These are phyloP conservation scores for Acronicta leporina DNA, from an alignment of 2,888 invertebrate species.

Conservation along the genomic window DNA sequence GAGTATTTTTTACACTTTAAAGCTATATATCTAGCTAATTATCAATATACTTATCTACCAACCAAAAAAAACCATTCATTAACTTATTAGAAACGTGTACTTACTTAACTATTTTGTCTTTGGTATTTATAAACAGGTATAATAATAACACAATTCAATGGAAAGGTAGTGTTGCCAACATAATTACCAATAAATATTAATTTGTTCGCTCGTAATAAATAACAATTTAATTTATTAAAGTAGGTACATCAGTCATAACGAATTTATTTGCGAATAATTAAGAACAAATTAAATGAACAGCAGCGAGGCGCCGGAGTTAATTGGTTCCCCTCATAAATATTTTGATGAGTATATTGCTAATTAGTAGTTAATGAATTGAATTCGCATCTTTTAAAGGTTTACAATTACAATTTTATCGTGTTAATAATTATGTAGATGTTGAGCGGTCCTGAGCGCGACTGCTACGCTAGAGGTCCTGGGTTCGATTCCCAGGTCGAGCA, in stretches of 20 bases:
- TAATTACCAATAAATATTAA: background rate
- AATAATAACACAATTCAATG: too few species aligned
- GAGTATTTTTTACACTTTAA: too few species aligned
- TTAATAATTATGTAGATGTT: constrained; percentile 5
- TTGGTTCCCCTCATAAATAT: constrained; percentile 39
- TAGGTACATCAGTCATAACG: constrained; percentile 4
- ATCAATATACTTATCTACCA: too few species aligned
- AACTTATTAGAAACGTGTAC: too few species aligned
- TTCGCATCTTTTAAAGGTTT: constrained; percentile 11
- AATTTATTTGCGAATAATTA: constrained; percentile 39
- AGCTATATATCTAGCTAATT: too few species aligned
- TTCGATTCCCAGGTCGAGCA: too few species aligned
- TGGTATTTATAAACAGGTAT: too few species aligned
- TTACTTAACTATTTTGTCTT: too few species aligned
- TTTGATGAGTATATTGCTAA: constrained; percentile 30
- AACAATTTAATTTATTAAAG: constrained; percentile 17
- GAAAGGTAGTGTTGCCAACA: constrained; percentile 1
- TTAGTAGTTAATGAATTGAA: constrained; percentile 27
- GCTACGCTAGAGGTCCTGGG: too few species aligned
- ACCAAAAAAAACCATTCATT: too few species aligned
- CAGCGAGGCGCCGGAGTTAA: constrained; percentile 22
- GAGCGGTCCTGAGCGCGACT: too few species aligned
- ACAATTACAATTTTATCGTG: background rate
- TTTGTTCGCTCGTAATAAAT: constrained; percentile 18
- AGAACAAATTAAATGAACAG: constrained; percentile 37